Evolutionary conservation across 2,797 vertebrate species (phyloP), one percentile per base, ranked within the genome.

Genomic region (Chrosomus eos): DNA sequence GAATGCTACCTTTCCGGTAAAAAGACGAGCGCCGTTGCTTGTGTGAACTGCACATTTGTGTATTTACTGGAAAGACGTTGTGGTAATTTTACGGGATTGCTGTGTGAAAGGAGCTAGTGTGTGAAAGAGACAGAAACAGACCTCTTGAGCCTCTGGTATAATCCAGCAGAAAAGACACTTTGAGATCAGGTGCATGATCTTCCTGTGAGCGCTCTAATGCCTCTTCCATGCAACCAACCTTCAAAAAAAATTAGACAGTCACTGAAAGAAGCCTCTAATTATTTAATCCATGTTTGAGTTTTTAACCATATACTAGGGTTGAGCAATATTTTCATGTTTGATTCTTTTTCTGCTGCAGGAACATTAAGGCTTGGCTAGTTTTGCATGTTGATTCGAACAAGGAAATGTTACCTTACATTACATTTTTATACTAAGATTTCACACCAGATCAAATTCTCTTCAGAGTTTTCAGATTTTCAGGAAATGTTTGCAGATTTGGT

Each of bases 141-240:
- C 98, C 98, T 95, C 98, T 92, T 6, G 98, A 99, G 60, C 98
- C 98, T 6, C 98, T 95, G 0, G 96, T 98, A 91, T 97, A 97
- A 93, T 99, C 98, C 31, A 99, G 91, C 28, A 99, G 90, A 58
- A 99, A 90, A 72, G 97, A 98, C 83, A 99, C 97, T 90, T 94
- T 95, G 40, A 99, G 95, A 82, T 93, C 90, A 0, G 96, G 89
- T 0, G 91, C 87, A 1, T 68, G 85, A 33, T 87, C 83, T 60
- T 89, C 93, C 87, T 96, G 92, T 0, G 97, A 97, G 43, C 92
- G 92, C 33, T 95, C 93, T 26, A 99, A 95, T 0, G 96, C 92
- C 80, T 97, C 96, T 92, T 98, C 96, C 90, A 99, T 94, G 80
- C 97, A 98, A 90, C 97, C 95, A 90, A 99, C 98, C 98, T 99